These are phyloP conservation scores for Pipra filicauda DNA, from an alignment of 2,113 vertebrate genomes.

Conservation along the genomic window DNA sequence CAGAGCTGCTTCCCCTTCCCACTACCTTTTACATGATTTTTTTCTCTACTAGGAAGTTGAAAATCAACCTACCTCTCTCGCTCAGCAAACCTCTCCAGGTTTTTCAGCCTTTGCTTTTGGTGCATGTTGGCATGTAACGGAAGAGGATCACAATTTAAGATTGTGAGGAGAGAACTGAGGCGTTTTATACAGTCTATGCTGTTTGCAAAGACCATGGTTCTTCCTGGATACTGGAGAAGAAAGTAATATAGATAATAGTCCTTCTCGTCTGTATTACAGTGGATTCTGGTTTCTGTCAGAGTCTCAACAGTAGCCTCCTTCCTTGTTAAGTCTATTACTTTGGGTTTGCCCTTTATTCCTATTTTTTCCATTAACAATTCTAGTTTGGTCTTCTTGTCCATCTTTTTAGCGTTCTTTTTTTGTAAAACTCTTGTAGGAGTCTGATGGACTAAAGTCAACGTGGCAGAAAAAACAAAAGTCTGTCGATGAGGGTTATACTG, in stretches of 20 bases:
- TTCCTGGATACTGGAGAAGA: slow-evolving; percentile 89
- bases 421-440: slow-evolving; percentile 84
- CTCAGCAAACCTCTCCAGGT: slow-evolving; percentile 92
- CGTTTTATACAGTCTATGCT: slow-evolving; percentile 97
- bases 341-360: slow-evolving; percentile 90
- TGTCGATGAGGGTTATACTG: slow-evolving; percentile 89
- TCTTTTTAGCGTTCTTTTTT: slow-evolving; percentile 83
- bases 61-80: slow-evolving; percentile 81
- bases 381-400: slow-evolving; percentile 84
- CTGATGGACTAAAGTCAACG: slow-evolving; percentile 88
- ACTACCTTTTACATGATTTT: neutral
- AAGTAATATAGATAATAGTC: slow-evolving; percentile 97
- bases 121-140: slow-evolving; percentile 97
- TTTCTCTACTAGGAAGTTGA: neutral
- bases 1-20: neutral
- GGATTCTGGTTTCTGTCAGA: slow-evolving; percentile 90
- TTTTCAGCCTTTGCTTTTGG: slow-evolving; percentile 96
- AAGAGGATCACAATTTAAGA: slow-evolving; percentile 84
- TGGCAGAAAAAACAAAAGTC: slow-evolving; percentile 95
- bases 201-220: slow-evolving; percentile 97
- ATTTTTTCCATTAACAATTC: slow-evolving; percentile 89
- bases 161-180: slow-evolving; percentile 87
- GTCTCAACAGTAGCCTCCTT: slow-evolving; percentile 92
- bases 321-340: slow-evolving; percentile 93
- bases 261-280: slow-evolving; percentile 90